Evolutionary conservation across 2,113 vertebrate species (phyloP), one percentile per base, ranked within the genome.

Genomic region (Cinclus mexicanus): DNA sequence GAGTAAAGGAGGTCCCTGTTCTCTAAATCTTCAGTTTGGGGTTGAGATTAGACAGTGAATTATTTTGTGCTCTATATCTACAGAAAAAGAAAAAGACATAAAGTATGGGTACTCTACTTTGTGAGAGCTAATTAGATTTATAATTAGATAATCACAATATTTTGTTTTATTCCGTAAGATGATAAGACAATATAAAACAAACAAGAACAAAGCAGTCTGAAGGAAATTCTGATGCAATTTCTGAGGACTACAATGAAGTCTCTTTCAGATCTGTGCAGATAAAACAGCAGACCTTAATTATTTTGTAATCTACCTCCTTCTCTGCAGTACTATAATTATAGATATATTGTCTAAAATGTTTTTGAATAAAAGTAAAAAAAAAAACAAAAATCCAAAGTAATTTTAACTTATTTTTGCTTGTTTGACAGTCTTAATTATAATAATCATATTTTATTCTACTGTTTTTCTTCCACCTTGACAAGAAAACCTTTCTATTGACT

Each of bases 61-160:
- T 75, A 8, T 78, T 92, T 87, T 83, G 35, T 70, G 9, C 29
- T 70, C 24, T 70, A 50, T 9, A 70, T 13, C 42, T 81, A 37
- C 16, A 63, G 33, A 81, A 89, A 84, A 44, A 71, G 2, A 2
- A 3, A 24, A 89, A 83, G 24, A 81, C 31, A 17, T 84, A 7
- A 64, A 56, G 13, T 64, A 75, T 21, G 41, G 2, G 12, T 78
- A 24, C 13, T 87, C 59, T 67, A 60, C 10, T 85, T 93, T 69
- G 24, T 81, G 37, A 87, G 9, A 86, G 7, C 64, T 92, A 87
- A 83, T 93, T 92, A 70, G 47, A 68, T 94, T 96, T 89, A 29
- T 70, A 83, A 94, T 68, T 82, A 84, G n/a, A 70, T 90, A 92
- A 74, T 65, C 37, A 15, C 9, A 70, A 3, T 71, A 7, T 76